These are phyloP conservation scores for Siniperca knerii DNA, from an alignment of 2,113 vertebrate genomes.

Conservation along the genomic window DNA sequence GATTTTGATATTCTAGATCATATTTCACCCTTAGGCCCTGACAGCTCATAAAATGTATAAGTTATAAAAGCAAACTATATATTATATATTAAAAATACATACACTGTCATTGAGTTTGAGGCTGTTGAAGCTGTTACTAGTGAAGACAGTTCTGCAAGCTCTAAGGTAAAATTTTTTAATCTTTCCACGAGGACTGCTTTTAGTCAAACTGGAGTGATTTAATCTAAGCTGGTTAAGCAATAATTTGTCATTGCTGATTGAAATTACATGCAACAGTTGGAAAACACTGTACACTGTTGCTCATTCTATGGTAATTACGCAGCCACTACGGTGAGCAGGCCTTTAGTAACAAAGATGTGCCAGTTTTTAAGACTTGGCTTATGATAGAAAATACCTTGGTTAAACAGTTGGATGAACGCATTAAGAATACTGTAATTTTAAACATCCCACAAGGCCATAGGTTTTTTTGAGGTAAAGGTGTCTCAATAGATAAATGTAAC, in stretches of 20 bases:
- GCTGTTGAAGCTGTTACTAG: not conserved
- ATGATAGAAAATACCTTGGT: constrained; percentile 14
- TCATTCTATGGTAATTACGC: constrained; percentile 35
- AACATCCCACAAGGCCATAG: not conserved
- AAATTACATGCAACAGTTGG: constrained; percentile 33
- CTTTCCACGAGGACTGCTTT: constrained; percentile 25
- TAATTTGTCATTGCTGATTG: constrained; percentile 55
- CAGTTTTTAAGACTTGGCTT: constrained; percentile 16
- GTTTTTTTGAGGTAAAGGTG: not conserved
- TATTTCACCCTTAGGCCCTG: not conserved
- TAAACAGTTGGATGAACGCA: not conserved
- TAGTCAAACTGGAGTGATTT: constrained; percentile 34
- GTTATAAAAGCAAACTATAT: not conserved
- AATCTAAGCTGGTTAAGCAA: constrained; percentile 48
- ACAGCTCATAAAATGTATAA: not conserved
- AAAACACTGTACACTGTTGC: constrained; percentile 27
- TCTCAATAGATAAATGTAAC: not conserved
- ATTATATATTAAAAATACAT: not conserved
- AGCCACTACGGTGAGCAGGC: not conserved
- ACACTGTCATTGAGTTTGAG: not conserved
- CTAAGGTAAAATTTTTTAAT: not conserved
- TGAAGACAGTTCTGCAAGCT: constrained; percentile 1
- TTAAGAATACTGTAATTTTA: not conserved
- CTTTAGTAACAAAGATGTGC: constrained; percentile 1
- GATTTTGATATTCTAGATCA: not conserved